Evolutionary conservation across 2,888 invertebrate genomes (phyloP), one percentile per base, ranked within the genome.

Genomic region (Schrankia costaestrigalis): DNA sequence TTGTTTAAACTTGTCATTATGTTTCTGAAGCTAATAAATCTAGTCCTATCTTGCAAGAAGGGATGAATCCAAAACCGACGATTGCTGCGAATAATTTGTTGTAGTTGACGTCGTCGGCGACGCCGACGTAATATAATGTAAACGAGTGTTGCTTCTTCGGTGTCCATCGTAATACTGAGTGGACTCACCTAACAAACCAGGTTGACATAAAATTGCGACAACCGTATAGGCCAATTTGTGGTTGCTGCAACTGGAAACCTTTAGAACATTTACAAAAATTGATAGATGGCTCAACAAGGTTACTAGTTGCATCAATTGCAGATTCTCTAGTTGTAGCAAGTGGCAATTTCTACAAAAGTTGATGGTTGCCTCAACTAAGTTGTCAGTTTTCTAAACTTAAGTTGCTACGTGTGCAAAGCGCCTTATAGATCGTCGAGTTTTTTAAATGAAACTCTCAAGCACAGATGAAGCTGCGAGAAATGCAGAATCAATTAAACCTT

Each of bases 371-470:
- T 15, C 17, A 15, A 15, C 17, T 15, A 15, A n/a, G n/a, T n/a
- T n/a, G n/a, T n/a, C n/a, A n/a, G n/a, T n/a, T n/a, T n/a, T n/a
- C n/a, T n/a, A n/a, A n/a, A n/a, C n/a, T n/a, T n/a, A 15, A 15
- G 17, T 15, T 15, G 17, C 17, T 15, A 3, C 17, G 6, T 15
- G 3, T 15, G 6, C 17, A 15, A 15, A 15, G 17, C 17, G n/a
- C n/a, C n/a, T n/a, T n/a, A 24, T 5, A 10, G 2, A 31, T 31
- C 9, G 23, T 31, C 13, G 31, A 31, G 14, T 31, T 13, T 23
- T 31, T 31, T 9, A 22, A 24, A 11, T 13, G 31, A 31, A 31
- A 24, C 31, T 14, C 31, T 7, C 23, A 12, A 10, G 31, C 31
- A 9, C 22, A 14, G 8, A 3, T 8, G 11, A 29, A 29, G 21